Conservation (phyloP, 1,140 invertebrate genomes). For the Pseudachorutes palmiensis region DNA sequence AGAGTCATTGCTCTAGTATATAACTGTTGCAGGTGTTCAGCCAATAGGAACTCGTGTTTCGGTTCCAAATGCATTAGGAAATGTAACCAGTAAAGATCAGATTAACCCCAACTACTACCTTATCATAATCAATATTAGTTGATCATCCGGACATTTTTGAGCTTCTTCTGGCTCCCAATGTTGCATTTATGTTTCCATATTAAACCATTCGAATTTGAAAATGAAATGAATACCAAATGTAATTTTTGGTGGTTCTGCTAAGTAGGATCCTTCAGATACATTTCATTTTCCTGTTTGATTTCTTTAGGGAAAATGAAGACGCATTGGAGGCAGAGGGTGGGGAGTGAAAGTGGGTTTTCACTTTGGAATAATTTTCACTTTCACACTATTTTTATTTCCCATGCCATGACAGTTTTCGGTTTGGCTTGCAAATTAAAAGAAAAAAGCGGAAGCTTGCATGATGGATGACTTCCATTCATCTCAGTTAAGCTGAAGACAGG, state of each 20-base stretch:
- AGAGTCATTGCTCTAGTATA: no score
- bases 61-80: no score
- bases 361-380: not conserved
- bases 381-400: not conserved
- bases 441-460: not conserved
- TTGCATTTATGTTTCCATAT: no score
- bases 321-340: not conserved
- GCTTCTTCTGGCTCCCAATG: no score
- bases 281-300: slow-evolving; percentile 3
- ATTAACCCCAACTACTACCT: no score
- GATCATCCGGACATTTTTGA: not conserved
- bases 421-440: slow-evolving; percentile 8
- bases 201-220: no score
- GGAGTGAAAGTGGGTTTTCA: not conserved
- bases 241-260: not conserved
- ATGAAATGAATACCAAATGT: slow-evolving; percentile 5
- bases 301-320: slow-evolving; percentile 2
- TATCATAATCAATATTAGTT: no score
- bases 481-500: not conserved
- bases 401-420: not conserved
- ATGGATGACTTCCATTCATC: slow-evolving; percentile 11
- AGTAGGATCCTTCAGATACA: not conserved
- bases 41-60: no score
- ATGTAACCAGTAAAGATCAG: no score
- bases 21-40: no score